These are phyloP conservation scores for Amitus sp. DNA, from an alignment of 2,888 invertebrate species.

Conservation along the genomic window DNA sequence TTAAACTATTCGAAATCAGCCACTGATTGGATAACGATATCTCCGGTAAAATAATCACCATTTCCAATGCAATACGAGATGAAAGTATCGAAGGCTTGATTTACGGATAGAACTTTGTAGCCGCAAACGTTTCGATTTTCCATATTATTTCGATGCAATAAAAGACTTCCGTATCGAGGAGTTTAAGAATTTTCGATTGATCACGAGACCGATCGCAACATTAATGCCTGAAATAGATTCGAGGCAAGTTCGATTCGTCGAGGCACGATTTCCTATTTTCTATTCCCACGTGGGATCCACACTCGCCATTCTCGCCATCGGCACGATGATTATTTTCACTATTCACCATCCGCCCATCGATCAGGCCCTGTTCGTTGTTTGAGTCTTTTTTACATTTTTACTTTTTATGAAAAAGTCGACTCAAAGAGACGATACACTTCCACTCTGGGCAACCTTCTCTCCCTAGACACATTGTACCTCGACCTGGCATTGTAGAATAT, in stretches of 20 bases:
- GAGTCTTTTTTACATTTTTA: conserved; percentile 30
- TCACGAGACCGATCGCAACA: neutral
- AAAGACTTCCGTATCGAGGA: conserved; percentile 6
- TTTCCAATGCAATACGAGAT: neutral
- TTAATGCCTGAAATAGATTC: conserved; percentile 11
- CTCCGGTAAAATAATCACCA: neutral
- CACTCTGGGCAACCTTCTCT: conserved; percentile 24
- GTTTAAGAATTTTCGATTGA: conserved; percentile 10
- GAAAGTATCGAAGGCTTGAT: neutral
- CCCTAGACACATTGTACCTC: conserved; percentile 33
- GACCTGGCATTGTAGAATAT: conserved; percentile 57
- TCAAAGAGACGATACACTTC: too few species aligned
- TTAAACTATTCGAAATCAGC: too few species aligned
- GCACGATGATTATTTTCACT: conserved; percentile 28
- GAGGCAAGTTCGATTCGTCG: conserved; percentile 10
- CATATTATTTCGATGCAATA: conserved; percentile 1
- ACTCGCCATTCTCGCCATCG: conserved; percentile 25
- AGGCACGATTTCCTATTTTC: conserved; percentile 18
- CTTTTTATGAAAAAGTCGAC: conserved; percentile 32
- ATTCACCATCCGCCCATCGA: conserved; percentile 39
- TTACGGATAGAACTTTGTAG: neutral
- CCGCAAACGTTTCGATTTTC: conserved; percentile 4
- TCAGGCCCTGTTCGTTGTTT: conserved; percentile 37
- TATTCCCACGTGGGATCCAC: conserved; percentile 19
- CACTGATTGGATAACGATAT: neutral